These are phyloP conservation scores for Danio choprae DNA, from an alignment of 2,797 vertebrate genomes.

Conservation along the genomic window DNA sequence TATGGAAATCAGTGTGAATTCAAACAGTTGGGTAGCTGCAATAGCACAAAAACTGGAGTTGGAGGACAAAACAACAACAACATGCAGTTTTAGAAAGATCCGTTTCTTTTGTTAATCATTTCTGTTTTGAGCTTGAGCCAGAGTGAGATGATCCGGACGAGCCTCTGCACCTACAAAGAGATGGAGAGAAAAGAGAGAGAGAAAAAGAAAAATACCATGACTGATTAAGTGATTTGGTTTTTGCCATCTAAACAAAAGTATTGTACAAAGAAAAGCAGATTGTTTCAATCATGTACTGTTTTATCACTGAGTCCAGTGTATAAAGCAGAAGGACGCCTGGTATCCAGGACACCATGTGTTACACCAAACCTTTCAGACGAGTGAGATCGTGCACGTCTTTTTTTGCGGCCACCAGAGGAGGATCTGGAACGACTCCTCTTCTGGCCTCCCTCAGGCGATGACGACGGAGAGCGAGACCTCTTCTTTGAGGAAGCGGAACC, in stretches of 20 bases:
- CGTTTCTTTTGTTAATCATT: constrained; percentile 80
- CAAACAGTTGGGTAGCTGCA: constrained; percentile 67
- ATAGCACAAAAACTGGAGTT: constrained; percentile 80
- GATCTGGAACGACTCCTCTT: constrained; percentile 98
- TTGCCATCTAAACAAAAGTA: constrained; percentile 9
- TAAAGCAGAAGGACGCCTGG: constrained; percentile 65
- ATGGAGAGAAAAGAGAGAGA: constrained; percentile 64
- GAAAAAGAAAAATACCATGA: constrained; percentile 40
- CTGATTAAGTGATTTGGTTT: constrained; percentile 25
- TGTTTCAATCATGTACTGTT: constrained; percentile 15
- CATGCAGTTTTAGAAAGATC: constrained; percentile 87
- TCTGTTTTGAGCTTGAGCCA: constrained; percentile 98
- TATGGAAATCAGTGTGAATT: constrained; percentile 64
- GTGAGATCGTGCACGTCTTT: constrained; percentile 96
- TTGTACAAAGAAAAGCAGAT: constrained; percentile 11
- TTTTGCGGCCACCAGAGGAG: constrained; percentile 96
- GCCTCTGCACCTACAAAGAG: constrained; percentile 85
- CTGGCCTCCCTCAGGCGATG: constrained; percentile 92
- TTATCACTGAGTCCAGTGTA: constrained; percentile 31
- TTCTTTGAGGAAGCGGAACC: constrained; percentile 93
- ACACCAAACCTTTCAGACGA: constrained; percentile 99
- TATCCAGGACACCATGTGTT: constrained; percentile 75
- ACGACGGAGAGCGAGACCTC: constrained; percentile 91
- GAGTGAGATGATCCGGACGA: constrained; percentile 97
- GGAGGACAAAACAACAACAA: constrained; percentile 74